Evolutionary conservation across 1,140 invertebrate species (phyloP), one percentile per base, ranked within the genome.

Genomic region (Aphaenogaster rudis): DNA sequence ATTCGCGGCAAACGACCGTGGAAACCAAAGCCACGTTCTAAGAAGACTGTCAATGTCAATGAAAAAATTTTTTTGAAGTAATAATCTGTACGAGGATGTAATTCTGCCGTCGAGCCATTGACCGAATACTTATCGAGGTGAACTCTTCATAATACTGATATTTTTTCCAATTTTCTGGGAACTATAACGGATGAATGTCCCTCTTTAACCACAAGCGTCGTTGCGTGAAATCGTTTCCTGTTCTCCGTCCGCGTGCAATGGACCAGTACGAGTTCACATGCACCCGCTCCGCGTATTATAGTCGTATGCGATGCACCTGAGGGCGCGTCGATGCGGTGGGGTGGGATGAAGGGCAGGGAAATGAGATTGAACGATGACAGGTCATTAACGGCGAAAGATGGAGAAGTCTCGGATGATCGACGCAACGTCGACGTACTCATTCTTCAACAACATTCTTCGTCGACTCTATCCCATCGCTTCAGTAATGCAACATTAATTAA

Each of bases 211-310:
- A 42, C 33, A 21, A 76, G 42, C 33, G 52, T 87, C 45, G 61
- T 71, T 87, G 39, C 88, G 85, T 89, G 88, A 87, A 90, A 90
- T 90, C 77, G 72, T 33, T 89, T 90, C 88, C 88, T 66, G 87
- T 36, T 50, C n/a, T 64, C 6, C 21, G 36, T n/a, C 11, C 54
- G 84, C 52, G 54, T 13, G 54, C 54, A 77, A 52, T 87, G 85
- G 88, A 61, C 76, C 82, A 63, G 42, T 11, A 17, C 74, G 57
- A 57, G 61, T 57, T 21, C 61, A 67, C 48, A 66, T 74, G 45
- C n/a, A 15, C 17, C 28, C 45, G 42, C 48, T 54, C 3, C 28
- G 63, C 45, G 21, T 13, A 28, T 28, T 28, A 28, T 28, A 8
- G 50, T 72, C 48, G 88, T 87, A 72, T 78, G 67, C 67, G 67